Percentiles rank a stretch among this genome's conserved stretches.
These are phyloP conservation scores for Pangasius sanitwongsei DNA, from an alignment of 2,797 vertebrate species.

Conservation along the genomic window DNA sequence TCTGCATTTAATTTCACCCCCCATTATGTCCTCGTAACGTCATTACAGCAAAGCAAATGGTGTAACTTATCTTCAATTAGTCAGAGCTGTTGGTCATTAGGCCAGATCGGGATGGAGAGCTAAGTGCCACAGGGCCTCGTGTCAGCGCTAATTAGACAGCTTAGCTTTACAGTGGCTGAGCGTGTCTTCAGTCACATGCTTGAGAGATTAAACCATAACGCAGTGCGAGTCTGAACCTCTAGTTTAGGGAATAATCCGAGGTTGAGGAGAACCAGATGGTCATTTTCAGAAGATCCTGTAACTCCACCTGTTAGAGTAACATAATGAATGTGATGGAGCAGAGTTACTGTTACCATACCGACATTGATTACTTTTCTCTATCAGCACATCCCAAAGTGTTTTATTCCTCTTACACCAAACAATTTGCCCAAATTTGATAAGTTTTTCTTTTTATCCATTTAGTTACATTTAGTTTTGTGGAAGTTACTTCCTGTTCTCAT, in stretches of 20 bases:
- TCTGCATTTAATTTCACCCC: slow-evolving; percentile 43
- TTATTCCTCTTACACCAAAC: neutral
- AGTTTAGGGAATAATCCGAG: neutral
- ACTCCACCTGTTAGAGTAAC: neutral
- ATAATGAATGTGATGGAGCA: too few relatives aligned
- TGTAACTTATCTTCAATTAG: slow-evolving; percentile 55
- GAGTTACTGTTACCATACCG: too few relatives aligned
- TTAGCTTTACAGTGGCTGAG: neutral
- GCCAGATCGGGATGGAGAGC: slow-evolving; percentile 34
- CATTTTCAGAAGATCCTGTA: neutral
- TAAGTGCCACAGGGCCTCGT: slow-evolving; percentile 8
- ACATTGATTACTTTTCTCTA: too few relatives aligned
- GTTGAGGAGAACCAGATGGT: neutral
- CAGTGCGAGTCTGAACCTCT: neutral
- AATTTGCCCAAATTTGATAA: neutral
- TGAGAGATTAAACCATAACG: slow-evolving; percentile 13
- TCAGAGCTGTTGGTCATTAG: slow-evolving; percentile 51
- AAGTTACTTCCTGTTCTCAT: neutral
- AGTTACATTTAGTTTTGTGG: neutral
- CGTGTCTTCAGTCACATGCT: slow-evolving; percentile 31
- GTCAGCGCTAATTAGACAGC: slow-evolving; percentile 44
- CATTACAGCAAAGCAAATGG: slow-evolving; percentile 44
- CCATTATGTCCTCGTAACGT: slow-evolving; percentile 49
- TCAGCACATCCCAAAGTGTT: neutral
- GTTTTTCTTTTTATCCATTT: neutral